Conservation (phyloP, 2,888 invertebrate genomes). For the Ochropleura leucogaster region DNA sequence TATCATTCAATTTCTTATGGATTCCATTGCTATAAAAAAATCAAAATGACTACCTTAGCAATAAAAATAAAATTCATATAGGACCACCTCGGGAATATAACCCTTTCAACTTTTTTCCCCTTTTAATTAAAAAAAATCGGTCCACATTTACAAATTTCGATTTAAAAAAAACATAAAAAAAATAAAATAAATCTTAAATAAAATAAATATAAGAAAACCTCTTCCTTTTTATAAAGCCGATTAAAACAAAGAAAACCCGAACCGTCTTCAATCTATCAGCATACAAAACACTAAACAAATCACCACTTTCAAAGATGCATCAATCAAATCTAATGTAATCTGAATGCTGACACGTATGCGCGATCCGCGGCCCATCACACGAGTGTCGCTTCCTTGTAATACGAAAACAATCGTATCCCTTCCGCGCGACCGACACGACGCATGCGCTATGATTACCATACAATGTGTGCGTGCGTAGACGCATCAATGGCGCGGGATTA, state of each 20-base stretch:
- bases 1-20: no score
- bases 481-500: conserved; percentile 74
- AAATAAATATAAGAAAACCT: no score
- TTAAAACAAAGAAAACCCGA: not conserved
- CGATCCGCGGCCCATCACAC: conserved; percentile 58
- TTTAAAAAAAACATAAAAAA: no score
- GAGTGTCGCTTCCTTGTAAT: conserved; percentile 66
- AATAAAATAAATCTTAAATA: no score
- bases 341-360: conserved; percentile 42
- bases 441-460: conserved; percentile 84
- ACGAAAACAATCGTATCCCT: conserved; percentile 73
- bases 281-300: conserved; percentile 40
- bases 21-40: no score
- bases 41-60: no score
- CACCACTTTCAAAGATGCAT: conserved; percentile 38
- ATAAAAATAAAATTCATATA: no score
- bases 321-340: conserved; percentile 55
- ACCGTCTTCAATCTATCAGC: not conserved
- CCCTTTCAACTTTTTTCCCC: no score
- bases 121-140: no score
- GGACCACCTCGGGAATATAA: no score
- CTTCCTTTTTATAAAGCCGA: no score
- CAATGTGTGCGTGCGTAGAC: conserved; percentile 85
- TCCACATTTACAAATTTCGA: no score
- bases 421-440: conserved; percentile 66